These are phyloP conservation scores for Fulmarus glacialis DNA, from an alignment of 2,113 vertebrate genomes.

Conservation along the genomic window DNA sequence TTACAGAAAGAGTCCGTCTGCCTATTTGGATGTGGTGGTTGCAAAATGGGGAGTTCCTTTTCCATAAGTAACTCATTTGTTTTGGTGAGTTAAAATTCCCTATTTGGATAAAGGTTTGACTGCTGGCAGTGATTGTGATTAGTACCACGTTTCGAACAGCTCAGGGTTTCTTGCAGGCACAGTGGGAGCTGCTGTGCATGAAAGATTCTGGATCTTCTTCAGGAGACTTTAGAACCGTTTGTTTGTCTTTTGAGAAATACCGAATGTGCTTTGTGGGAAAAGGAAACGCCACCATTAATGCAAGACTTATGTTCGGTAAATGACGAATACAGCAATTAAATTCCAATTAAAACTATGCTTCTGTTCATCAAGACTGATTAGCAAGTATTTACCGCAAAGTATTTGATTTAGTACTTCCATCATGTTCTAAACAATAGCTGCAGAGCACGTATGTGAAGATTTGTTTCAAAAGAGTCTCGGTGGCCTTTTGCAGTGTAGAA, in stretches of 20 bases:
- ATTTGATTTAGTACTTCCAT: neutral
- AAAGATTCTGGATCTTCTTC: slow-evolving; percentile 9
- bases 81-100: slow-evolving; percentile 8
- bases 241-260: neutral
- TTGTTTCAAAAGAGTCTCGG: neutral
- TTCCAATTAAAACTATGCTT: neutral
- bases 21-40: neutral
- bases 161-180: neutral
- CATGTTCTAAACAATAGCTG: neutral
- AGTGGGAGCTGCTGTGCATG: neutral
- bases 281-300: neutral
- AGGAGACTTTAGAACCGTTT: neutral
- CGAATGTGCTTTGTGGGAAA: neutral
- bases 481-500: neutral
- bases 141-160: neutral
- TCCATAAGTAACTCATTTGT: slow-evolving; percentile 27
- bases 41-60: neutral
- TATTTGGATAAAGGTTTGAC: neutral
- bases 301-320: neutral
- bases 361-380: neutral
- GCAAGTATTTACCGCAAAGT: neutral
- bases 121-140: neutral
- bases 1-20: slow-evolving; percentile 14
- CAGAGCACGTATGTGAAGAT: accelerated
- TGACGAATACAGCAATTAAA: neutral